A percentile compares a stretch with the other conserved stretches of the same genome.
Evolutionary conservation across 2,797 vertebrate species (phyloP).

Genomic region (Pangasius sanitwongsei): DNA sequence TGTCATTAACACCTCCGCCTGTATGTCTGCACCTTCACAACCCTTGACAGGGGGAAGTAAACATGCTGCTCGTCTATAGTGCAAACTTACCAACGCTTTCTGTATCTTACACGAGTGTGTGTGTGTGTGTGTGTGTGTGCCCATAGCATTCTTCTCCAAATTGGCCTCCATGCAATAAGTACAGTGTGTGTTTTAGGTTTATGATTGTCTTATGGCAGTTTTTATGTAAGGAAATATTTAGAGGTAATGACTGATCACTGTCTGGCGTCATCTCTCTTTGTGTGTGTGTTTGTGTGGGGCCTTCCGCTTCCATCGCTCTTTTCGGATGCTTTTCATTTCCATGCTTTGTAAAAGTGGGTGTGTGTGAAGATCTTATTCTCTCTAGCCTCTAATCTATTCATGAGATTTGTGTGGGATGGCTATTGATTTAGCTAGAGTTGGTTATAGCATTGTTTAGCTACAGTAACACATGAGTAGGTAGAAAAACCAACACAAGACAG

Average conservation of each 20-base stretch:
- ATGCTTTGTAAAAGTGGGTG: slow-evolving; percentile 7
- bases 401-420: background rate
- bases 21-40: slow-evolving; percentile 28
- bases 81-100: background rate
- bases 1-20: slow-evolving; percentile 36
- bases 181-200: background rate
- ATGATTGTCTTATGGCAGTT: background rate
- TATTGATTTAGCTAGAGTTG: background rate
- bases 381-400: slow-evolving; percentile 17
- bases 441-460: background rate
- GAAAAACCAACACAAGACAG: background rate
- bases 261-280: background rate
- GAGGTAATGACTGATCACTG: background rate
- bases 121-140: background rate
- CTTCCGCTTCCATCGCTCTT: background rate
- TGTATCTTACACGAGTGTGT: background rate
- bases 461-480: background rate
- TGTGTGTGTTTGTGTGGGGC: background rate
- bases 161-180: background rate
- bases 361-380: background rate
- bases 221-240: background rate
- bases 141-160: background rate
- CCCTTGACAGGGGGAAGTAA: slow-evolving; percentile 11
- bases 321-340: slow-evolving; percentile 16
- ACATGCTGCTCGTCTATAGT: background rate